Conservation (phyloP, 2,113 vertebrate genomes). For the Grantiella picta region DNA sequence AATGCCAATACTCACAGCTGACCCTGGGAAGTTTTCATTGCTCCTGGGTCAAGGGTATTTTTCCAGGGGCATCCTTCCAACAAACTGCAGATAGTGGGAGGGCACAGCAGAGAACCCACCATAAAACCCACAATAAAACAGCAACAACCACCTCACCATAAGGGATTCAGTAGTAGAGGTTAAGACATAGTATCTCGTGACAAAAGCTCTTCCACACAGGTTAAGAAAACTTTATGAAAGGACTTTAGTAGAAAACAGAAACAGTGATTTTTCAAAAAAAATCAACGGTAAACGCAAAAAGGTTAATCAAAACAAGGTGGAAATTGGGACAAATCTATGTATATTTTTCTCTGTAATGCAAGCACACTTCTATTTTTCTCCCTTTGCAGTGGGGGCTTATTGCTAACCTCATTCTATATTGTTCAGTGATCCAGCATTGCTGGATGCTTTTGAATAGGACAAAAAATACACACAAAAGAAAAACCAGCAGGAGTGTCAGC, state of each 20-base stretch:
- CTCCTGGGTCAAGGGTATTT: neutral
- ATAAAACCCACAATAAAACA: neutral
- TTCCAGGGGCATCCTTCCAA: neutral
- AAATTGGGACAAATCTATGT: neutral
- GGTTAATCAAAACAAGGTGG: fast-evolving
- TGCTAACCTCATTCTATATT: neutral
- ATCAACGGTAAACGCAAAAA: neutral
- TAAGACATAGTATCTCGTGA: fast-evolving
- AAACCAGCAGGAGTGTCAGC: fast-evolving
- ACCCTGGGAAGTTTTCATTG: neutral
- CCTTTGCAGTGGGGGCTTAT: neutral
- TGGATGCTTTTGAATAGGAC: neutral
- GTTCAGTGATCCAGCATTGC: neutral
- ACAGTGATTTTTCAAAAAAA: neutral
- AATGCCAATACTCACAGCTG: neutral
- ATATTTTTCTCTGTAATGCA: neutral
- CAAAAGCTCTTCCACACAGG: neutral
- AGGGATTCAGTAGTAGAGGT: neutral
- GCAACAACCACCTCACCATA: neutral
- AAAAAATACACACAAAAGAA: neutral
- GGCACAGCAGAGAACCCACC: neutral
- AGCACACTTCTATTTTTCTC: neutral
- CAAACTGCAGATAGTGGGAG: neutral
- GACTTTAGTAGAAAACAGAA: neutral
- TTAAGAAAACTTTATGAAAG: neutral